A percentile compares a stretch with the other conserved stretches of the same genome.
Conservation (phyloP, 1,140 invertebrate species). For the Brachystomella parvula region DNA sequence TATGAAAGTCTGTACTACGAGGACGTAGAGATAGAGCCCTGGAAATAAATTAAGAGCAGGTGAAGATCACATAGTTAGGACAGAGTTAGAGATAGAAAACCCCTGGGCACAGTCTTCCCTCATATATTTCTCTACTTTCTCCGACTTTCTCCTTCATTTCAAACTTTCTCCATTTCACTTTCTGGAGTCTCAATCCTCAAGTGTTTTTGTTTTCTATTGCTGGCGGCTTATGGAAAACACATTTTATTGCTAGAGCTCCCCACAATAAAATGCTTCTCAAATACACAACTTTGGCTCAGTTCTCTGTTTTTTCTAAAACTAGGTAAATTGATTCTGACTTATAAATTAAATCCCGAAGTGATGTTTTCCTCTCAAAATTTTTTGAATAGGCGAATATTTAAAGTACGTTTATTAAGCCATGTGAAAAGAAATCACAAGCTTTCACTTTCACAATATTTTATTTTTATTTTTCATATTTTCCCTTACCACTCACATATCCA, state of each 20-base stretch:
- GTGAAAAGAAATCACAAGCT: background rate
- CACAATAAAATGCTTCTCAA: background rate
- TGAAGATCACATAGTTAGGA: too few species aligned
- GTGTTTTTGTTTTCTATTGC: background rate
- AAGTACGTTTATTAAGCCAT: background rate
- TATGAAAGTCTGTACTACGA: slow-evolving; percentile 85
- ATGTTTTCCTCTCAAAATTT: too few species aligned
- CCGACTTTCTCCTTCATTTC: background rate
- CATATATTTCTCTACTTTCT: too few species aligned
- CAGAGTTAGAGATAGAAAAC: too few species aligned
- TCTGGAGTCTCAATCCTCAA: background rate
- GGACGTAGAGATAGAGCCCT: slow-evolving; percentile 85
- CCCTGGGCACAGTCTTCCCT: too few species aligned
- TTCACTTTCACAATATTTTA: background rate
- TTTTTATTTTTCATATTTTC: background rate
- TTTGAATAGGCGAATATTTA: background rate
- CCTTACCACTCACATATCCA: background rate
- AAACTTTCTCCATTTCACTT: background rate
- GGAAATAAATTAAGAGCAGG: slow-evolving; percentile 40
- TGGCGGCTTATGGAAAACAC: too few species aligned
- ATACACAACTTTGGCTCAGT: background rate
- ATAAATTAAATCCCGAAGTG: too few species aligned
- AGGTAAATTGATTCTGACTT: too few species aligned
- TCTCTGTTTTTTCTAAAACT: too few species aligned
- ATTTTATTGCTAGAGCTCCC: too few species aligned